Conservation (phyloP, 2,888 invertebrate species). For the Diploptera punctata region DNA sequence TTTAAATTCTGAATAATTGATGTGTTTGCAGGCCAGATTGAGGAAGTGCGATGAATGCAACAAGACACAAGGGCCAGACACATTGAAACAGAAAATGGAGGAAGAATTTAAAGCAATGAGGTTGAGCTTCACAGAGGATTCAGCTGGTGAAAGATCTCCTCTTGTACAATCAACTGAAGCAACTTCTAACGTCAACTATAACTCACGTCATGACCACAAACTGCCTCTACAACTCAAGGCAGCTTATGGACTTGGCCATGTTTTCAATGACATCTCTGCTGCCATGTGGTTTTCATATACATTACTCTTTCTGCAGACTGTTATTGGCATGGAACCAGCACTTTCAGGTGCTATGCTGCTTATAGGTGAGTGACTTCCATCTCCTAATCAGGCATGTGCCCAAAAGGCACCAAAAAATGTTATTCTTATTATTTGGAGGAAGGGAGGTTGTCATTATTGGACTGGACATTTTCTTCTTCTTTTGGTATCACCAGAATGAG, state of each 20-base stretch:
- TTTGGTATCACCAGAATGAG: too few relatives aligned
- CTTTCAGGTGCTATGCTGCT: constrained; percentile 42
- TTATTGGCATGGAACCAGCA: constrained; percentile 42
- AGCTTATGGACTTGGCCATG: constrained; percentile 51
- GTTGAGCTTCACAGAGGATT: background rate
- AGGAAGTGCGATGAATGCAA: too few relatives aligned
- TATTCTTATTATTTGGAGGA: too few relatives aligned
- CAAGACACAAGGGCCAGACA: too few relatives aligned
- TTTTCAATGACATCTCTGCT: constrained; percentile 59
- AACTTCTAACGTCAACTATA: background rate
- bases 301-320: constrained; percentile 54
- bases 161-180: background rate
- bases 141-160: background rate
- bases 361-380: constrained; percentile 41
- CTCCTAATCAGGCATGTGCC: too few relatives aligned
- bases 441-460: too few relatives aligned
- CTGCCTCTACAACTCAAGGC: constrained; percentile 19
- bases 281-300: constrained; percentile 60
- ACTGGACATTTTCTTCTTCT: too few relatives aligned
- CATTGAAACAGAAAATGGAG: background rate
- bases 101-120: background rate
- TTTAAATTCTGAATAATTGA: too few relatives aligned
- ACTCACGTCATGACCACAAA: background rate
- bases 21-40: too few relatives aligned
- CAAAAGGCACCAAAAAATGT: too few relatives aligned